Percentiles rank a stretch among this genome's conserved stretches.
Evolutionary conservation across 2,797 vertebrate species (phyloP).

Genomic region (Pelochelys cantorii): DNA sequence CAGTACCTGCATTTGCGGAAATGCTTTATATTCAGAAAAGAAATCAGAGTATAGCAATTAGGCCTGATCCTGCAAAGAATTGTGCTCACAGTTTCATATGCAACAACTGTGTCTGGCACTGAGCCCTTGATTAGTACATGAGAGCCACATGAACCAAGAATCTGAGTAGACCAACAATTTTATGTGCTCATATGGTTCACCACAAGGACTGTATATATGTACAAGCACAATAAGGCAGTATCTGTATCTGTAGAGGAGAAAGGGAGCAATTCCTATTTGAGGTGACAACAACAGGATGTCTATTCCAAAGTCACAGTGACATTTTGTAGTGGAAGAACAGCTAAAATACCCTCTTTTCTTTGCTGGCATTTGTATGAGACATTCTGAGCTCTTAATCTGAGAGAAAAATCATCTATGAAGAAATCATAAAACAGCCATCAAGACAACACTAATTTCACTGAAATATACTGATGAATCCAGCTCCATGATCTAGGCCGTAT

Average conservation of each 20-base stretch:
- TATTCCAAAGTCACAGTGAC: fast-evolving
- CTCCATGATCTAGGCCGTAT: not conserved
- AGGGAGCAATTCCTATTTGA: not conserved
- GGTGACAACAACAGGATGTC: not conserved
- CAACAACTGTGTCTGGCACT: not conserved
- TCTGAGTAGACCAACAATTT: not conserved
- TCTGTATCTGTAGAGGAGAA: not conserved
- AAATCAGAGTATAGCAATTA: not conserved
- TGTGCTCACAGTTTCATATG: not conserved
- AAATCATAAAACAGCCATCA: conserved; percentile 7
- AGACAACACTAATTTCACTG: conserved; percentile 49
- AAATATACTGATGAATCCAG: conserved; percentile 43
- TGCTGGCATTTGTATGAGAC: not conserved
- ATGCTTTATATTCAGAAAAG: not conserved
- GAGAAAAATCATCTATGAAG: conserved; percentile 6
- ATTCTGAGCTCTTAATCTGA: not conserved
- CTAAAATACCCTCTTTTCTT: not conserved
- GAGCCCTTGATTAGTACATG: not conserved
- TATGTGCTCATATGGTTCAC: not conserved
- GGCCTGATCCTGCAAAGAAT: not conserved
- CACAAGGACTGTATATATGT: conserved; percentile 24
- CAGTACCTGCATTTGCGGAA: not conserved
- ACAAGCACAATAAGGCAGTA: not conserved
- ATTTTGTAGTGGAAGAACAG: conserved; percentile 14
- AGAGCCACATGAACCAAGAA: not conserved